Conservation (phyloP, 2,888 invertebrate species). For the Ichneumoninae sp. region DNA sequence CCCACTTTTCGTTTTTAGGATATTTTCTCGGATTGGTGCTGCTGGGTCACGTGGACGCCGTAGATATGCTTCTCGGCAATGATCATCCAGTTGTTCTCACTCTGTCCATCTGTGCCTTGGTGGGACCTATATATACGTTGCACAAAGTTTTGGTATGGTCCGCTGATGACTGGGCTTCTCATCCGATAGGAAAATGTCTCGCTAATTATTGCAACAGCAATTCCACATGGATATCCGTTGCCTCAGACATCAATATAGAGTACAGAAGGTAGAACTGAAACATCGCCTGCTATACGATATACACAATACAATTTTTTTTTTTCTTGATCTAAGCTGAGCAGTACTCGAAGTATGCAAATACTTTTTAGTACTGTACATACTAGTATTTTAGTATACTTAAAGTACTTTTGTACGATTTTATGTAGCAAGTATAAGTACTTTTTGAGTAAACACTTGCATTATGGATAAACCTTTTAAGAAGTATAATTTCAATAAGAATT, state of each 20-base stretch:
- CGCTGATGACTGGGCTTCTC: constrained; percentile 88
- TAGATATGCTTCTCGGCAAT: constrained; percentile 78
- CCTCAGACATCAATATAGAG: constrained; percentile 90
- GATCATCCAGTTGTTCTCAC: constrained; percentile 82
- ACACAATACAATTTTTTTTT: too few relatives aligned
- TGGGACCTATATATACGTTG: constrained; percentile 86
- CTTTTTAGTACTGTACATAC: too few relatives aligned
- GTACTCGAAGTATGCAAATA: too few relatives aligned
- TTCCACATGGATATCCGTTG: constrained; percentile 89
- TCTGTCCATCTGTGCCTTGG: constrained; percentile 82
- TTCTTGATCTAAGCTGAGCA: too few relatives aligned
- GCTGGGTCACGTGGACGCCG: constrained; percentile 79
- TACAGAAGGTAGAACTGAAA: constrained; percentile 87
- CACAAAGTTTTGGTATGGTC: constrained; percentile 89
- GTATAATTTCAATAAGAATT: too few relatives aligned
- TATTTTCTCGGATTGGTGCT: constrained; percentile 86
- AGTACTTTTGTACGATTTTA: too few relatives aligned
- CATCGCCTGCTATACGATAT: not conserved
- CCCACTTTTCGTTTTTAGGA: constrained; percentile 76
- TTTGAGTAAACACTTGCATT: too few relatives aligned
- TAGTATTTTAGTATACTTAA: too few relatives aligned
- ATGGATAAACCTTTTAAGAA: too few relatives aligned
- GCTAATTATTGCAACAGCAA: constrained; percentile 88
- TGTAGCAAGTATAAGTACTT: too few relatives aligned
- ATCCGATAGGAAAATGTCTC: constrained; percentile 91